Evolutionary conservation across 1,140 invertebrate species (phyloP), one percentile per base, ranked within the genome.

Genomic region (Meloidogyne chitwoodi): DNA sequence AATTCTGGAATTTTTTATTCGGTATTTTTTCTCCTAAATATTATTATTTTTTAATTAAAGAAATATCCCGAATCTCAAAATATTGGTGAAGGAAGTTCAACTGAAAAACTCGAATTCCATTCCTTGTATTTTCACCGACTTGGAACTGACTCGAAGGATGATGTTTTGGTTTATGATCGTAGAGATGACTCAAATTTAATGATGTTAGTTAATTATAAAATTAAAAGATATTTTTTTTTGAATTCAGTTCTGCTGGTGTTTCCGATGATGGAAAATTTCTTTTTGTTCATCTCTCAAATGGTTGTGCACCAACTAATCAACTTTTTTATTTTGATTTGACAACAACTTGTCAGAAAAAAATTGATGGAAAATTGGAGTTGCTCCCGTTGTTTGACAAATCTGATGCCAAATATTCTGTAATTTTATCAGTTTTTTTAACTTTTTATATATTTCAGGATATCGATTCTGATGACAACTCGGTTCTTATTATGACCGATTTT

Each of bases 61-160:
- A 89, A 90, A 31, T 93, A 92, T 89, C 92, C 93, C 22, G 91
- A 93, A 48, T 92, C 93, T 85, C 89, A 91, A 77, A 93, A 92
- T 65, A 92, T 91, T 85, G 89, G 92, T 31, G 94, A 96, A 89
- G 95, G 95, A 1, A 93, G 93, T 0, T 94, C 96, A 88, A 96
- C 93, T 0, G 91, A 92, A 66, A 90, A 91, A 75, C 94, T 93
- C 87, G 89, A 92, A 85, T 91, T 95, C 89, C 95, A 99, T 87
- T 96, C 96, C 87, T 88, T 99, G 10, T 97, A 92, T 88, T 99
- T 95, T 89, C 96, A 99, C 89, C 88, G 89, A 70, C 83, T 99
- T 41, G 92, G 93, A 76, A 96, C 94, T 26, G 89, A 91, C 22
- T 95, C 96, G 87, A 90, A 91, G 3, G 91, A 95, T 76, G 96